These are phyloP conservation scores for Anoura caudifer DNA, from an alignment of 2,113 vertebrate species.

Conservation along the genomic window DNA sequence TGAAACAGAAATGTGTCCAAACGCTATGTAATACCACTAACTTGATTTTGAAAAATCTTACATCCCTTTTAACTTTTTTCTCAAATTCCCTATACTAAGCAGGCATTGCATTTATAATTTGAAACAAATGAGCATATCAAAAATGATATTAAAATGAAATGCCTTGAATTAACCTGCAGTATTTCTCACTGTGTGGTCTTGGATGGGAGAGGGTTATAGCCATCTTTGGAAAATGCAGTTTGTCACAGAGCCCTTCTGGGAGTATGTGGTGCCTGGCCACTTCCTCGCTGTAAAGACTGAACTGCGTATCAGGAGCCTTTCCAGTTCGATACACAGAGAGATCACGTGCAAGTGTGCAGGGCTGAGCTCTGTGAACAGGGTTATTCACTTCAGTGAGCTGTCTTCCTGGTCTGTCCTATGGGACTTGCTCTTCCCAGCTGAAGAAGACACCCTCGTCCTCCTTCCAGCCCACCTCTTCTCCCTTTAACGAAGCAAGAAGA, in stretches of 20 bases:
- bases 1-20: not conserved
- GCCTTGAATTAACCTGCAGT: not conserved
- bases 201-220: not conserved
- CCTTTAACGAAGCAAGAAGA: not conserved
- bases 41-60: not conserved
- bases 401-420: not conserved
- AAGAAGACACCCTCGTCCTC: not conserved
- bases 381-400: not conserved
- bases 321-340: not conserved
- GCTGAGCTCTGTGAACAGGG: not conserved
- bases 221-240: not conserved
- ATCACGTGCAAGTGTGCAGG: not conserved
- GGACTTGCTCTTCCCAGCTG: no score
- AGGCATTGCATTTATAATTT: not conserved
- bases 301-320: not conserved
- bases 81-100: not conserved
- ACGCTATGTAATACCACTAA: not conserved
- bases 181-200: not conserved
- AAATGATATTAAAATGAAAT: not conserved
- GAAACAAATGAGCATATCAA: conserved; percentile 32
- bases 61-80: not conserved
- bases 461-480: not conserved
- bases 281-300: not conserved
- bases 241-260: not conserved
- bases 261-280: not conserved